Evolutionary conservation across 2,888 invertebrate species (phyloP), one percentile per base, ranked within the genome.

Genomic region (Ophion slaviceki): DNA sequence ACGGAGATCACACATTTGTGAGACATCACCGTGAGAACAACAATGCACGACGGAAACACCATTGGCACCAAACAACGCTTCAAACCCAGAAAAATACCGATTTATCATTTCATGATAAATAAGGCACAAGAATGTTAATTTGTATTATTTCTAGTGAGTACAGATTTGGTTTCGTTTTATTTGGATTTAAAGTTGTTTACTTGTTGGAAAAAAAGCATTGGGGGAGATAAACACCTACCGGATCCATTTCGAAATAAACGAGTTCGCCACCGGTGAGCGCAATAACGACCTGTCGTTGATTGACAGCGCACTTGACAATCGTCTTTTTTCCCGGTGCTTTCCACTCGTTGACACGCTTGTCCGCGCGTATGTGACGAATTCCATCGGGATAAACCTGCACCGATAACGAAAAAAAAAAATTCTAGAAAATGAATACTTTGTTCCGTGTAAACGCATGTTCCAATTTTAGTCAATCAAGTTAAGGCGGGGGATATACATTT

Each of bases 241-340:
- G 97, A 94, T 99, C 99, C 99, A 99, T 98, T 95, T 99, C 99
- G 94, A 99, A 99, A 95, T 99, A 99, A 66, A 99, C 99, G 85
- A 99, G 95, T 95, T 99, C 99, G 61, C 99, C 98, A 3, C 99
- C 99, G 59, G 98, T 98, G 68, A 99, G 95, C 1, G 99, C 99
- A 88, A 99, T 99, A 0, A 99, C 99, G 47, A 99, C 99, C 95
- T 99, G 99, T 86, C 99, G 95, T 93, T 99, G 98, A 95, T 99
- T 99, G 24, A 99, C 98, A 0, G 99, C 99, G 94, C 99, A 99
- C 94, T 98, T 98, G 0, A 98, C 97, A 83, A 99, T 99, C 0
- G 97, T 97, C 91, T 99, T 98, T 94, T 99, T 99, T 32, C 99
- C 99, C 0, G 99, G 99, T 0, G 99, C 98, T 93, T 99, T 99